Evolutionary conservation across 2,888 invertebrate genomes (phyloP).

Genomic region (Apamea epomidion): DNA sequence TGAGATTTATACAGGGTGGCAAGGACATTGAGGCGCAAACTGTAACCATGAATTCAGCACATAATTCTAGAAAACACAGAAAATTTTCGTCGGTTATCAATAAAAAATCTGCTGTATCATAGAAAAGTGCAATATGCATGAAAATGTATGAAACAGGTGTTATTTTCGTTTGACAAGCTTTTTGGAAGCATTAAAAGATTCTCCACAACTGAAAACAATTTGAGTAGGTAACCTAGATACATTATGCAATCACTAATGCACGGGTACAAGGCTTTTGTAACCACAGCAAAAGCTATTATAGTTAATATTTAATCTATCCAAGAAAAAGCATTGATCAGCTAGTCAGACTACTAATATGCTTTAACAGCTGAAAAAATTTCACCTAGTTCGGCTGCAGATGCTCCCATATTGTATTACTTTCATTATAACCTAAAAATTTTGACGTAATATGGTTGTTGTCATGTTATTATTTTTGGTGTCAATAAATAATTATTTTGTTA

Average conservation of each 20-base stretch:
- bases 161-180: background rate
- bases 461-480: background rate
- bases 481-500: background rate
- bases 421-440: background rate
- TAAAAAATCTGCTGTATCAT: background rate
- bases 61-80: too few relatives aligned
- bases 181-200: background rate
- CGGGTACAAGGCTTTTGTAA: background rate
- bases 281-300: background rate
- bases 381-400: background rate
- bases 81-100: background rate
- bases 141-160: too few relatives aligned
- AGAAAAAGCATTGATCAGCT: background rate
- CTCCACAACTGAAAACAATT: background rate
- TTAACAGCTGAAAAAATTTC: background rate
- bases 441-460: background rate
- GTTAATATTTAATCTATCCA: background rate
- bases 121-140: background rate
- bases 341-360: background rate
- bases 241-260: too few relatives aligned
- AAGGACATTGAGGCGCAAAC: accelerated
- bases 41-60: background rate
- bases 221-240: too few relatives aligned
- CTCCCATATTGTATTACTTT: background rate
- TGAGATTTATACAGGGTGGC: background rate